Percentiles rank a stretch among this genome's conserved stretches.
Conservation (phyloP, 2,797 vertebrate genomes). For the Vultur gryphus region DNA sequence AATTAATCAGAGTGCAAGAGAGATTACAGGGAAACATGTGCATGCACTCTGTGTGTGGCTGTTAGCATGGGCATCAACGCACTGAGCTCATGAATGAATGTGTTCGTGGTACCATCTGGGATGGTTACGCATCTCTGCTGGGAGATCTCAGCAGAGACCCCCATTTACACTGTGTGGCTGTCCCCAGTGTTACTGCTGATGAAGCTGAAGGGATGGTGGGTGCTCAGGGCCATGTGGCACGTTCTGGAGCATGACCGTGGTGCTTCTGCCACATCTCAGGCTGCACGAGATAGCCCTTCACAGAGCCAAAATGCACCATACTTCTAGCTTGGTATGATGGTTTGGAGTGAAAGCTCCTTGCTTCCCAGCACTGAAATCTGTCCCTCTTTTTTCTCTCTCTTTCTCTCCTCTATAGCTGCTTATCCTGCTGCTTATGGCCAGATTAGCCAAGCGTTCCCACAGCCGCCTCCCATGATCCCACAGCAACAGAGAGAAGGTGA, state of each 20-base stretch:
- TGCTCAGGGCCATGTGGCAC: background rate
- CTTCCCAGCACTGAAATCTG: conserved; percentile 49
- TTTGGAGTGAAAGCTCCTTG: background rate
- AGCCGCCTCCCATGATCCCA: conserved; percentile 95
- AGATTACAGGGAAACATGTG: background rate
- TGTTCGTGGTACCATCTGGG: background rate
- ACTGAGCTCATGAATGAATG: accelerated
- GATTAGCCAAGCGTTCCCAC: conserved; percentile 99
- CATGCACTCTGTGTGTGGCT: accelerated
- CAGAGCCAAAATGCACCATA: background rate
- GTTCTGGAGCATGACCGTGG: background rate
- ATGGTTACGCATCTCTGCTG: background rate
- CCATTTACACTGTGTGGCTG: accelerated
- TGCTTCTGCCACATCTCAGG: background rate
- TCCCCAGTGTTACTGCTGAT: background rate
- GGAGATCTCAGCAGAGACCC: background rate
- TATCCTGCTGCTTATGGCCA: conserved; percentile 99
- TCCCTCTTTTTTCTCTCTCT: conserved; percentile 37
- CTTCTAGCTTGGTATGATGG: background rate
- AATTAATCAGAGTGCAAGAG: background rate
- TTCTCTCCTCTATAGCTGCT: conserved; percentile 82
- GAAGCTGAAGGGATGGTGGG: background rate
- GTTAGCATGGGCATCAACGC: accelerated
- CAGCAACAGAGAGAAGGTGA: conserved; percentile 99
- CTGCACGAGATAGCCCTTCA: accelerated